Conservation (phyloP, 2,113 vertebrate species). For the Uria aalge region DNA sequence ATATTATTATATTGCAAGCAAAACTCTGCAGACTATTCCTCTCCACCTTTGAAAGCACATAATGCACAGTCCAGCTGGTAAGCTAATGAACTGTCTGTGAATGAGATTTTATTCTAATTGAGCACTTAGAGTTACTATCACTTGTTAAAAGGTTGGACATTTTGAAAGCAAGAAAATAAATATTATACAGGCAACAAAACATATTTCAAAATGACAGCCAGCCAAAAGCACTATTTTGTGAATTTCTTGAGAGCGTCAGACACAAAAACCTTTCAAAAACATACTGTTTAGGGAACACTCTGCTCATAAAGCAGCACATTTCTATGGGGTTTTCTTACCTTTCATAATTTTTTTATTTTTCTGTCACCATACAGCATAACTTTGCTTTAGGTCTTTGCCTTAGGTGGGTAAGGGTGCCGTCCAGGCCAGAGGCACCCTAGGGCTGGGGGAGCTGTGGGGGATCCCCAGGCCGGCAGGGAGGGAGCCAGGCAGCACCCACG, state of each 20-base stretch:
- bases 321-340: background rate
- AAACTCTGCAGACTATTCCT: background rate
- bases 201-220: background rate
- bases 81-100: background rate
- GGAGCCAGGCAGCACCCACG: background rate
- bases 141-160: background rate
- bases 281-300: background rate
- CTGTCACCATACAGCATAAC: background rate
- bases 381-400: background rate
- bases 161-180: background rate
- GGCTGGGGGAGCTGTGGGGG: background rate
- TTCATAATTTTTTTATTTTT: background rate
- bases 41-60: background rate
- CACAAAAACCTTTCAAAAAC: background rate
- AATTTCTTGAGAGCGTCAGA: background rate
- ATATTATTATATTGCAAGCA: background rate
- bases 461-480: background rate
- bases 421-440: background rate
- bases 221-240: background rate
- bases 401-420: rapidly evolving
- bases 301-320: background rate
- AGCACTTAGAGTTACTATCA: background rate
- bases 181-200: background rate
- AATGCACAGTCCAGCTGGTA: background rate
- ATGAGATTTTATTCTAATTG: background rate